A percentile compares a stretch with the other conserved stretches of the same genome.
Conservation (phyloP, 2,113 vertebrate species). For the Carassius auratus region DNA sequence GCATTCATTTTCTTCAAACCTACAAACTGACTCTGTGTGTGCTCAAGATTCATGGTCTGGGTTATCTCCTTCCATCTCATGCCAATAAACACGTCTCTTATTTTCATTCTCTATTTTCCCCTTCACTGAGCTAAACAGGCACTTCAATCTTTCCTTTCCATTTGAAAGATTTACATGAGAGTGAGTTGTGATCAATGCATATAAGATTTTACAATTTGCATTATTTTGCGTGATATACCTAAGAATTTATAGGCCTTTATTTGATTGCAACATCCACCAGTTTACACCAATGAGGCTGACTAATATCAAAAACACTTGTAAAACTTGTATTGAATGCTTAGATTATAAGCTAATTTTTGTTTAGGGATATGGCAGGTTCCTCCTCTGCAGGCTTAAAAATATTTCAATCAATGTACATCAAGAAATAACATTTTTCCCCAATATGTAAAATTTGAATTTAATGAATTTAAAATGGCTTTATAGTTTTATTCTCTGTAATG, state of each 20-base stretch:
- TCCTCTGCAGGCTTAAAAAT: not conserved
- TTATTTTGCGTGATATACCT: not conserved
- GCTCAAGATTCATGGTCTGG: conserved; percentile 41
- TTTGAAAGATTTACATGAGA: conserved; percentile 30
- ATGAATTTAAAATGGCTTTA: not conserved
- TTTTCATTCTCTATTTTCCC: conserved; percentile 29
- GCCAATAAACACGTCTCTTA: conserved; percentile 26
- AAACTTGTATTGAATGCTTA: not conserved
- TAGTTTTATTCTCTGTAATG: not conserved
- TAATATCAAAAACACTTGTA: not conserved
- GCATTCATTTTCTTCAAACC: conserved; percentile 20
- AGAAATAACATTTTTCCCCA: not conserved
- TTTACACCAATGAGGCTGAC: not conserved
- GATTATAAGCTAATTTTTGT: not conserved
- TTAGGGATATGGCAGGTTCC: not conserved
- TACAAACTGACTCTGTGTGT: not conserved
- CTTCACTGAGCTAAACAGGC: conserved; percentile 27
- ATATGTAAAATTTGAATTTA: not conserved
- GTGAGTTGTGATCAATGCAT: conserved; percentile 13
- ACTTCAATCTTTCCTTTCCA: conserved; percentile 33
- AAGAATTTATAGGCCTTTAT: not conserved
- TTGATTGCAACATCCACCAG: not conserved
- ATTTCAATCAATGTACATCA: not conserved
- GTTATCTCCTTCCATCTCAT: conserved; percentile 21
- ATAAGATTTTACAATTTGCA: conserved; percentile 16